Percentiles rank a stretch among this genome's conserved stretches.
phyloP scores from a whole-genome alignment of 2,797 vertebrate genomes.

The Sorex maritimensis region DNA sequence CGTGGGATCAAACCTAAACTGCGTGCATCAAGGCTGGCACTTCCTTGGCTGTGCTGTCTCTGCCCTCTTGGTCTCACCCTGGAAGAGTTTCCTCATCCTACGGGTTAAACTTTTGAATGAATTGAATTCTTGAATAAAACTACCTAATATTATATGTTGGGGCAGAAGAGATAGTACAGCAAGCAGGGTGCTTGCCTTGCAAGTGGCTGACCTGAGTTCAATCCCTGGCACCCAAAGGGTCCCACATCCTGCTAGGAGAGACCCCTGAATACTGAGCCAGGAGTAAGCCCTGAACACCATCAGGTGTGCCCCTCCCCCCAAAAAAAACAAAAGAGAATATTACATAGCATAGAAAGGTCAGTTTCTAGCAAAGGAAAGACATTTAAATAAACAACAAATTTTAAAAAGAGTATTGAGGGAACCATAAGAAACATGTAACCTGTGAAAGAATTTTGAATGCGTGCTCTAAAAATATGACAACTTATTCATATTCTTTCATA shows the following conservation, averaged over 20 bases:
- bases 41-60: too few relatives aligned
- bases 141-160: not conserved
- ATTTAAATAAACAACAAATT: slow-evolving; percentile 55
- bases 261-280: too few relatives aligned
- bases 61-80: not conserved
- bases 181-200: too few relatives aligned
- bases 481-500: slow-evolving; percentile 76
- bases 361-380: not conserved
- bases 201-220: too few relatives aligned
- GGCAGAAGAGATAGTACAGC: too few relatives aligned
- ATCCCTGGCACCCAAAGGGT: too few relatives aligned
- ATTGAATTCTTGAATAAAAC: slow-evolving; percentile 54
- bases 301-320: not conserved
- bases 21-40: too few relatives aligned
- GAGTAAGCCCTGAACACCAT: too few relatives aligned
- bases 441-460: slow-evolving; percentile 52
- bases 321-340: too few relatives aligned
- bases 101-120: not conserved
- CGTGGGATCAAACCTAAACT: too few relatives aligned
- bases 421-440: slow-evolving; percentile 55
- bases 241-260: too few relatives aligned
- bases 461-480: slow-evolving; percentile 66
- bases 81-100: not conserved
- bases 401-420: slow-evolving; percentile 40
- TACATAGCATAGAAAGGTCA: not conserved